These are phyloP conservation scores for Mantis religiosa DNA, from an alignment of 2,888 invertebrate species.

Conservation along the genomic window DNA sequence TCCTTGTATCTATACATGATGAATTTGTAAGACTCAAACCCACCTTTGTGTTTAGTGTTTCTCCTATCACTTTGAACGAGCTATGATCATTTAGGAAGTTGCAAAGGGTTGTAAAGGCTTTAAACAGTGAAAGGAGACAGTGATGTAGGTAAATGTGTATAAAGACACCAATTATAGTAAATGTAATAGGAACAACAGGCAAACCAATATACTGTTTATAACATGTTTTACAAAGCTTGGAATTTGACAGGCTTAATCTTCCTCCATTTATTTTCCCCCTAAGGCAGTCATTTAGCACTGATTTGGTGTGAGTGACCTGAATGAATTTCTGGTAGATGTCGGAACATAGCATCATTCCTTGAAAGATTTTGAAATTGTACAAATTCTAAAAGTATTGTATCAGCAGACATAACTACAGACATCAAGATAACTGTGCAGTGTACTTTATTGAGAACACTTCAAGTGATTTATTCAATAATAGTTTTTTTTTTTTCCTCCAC, in stretches of 20 bases:
- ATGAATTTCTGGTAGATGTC: neutral
- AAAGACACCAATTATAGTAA: slow-evolving; percentile 6
- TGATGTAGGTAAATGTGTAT: slow-evolving; percentile 11
- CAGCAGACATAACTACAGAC: neutral
- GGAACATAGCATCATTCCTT: neutral
- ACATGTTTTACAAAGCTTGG: neutral
- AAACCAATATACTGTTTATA: neutral
- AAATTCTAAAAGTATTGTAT: neutral
- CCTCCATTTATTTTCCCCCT: neutral
- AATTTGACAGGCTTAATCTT: neutral
- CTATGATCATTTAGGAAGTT: neutral
- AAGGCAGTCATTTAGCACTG: neutral
- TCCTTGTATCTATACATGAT: neutral
- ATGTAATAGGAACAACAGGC: neutral
- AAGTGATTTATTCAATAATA: neutral
- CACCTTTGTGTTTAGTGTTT: slow-evolving; percentile 22
- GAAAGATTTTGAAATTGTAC: slow-evolving; percentile 8
- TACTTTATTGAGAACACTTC: neutral
- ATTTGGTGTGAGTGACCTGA: neutral
- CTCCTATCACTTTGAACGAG: neutral
- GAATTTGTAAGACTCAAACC: neutral
- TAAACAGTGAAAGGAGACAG: neutral
- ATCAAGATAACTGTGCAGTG: neutral
- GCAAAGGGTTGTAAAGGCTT: neutral
- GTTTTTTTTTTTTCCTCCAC: neutral